Evolutionary conservation across 2,113 vertebrate species (phyloP), one percentile per base, ranked within the genome.

Genomic region (Dasypus novemcinctus): DNA sequence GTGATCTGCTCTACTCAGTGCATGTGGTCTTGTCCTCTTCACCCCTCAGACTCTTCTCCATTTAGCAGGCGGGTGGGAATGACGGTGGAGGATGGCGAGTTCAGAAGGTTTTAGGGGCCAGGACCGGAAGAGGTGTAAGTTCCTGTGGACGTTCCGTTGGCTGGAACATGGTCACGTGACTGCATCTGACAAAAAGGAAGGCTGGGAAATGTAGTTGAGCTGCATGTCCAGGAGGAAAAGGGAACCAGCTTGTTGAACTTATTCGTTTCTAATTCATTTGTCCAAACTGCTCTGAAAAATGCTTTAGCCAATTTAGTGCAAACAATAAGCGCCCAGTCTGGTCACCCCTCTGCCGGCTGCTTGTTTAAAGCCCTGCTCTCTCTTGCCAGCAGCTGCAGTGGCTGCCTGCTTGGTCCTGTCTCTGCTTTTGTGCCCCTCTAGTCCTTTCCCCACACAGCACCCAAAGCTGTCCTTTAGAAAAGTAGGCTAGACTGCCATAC

Each of bases 201-300:
- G 17, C 52, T 91, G 74, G 90, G 87, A 93, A 96, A 71, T 61
- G 76, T 81, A 85, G 78, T 95, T 27, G 15, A 38, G 15, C 49
- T 33, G 7, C 64, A 2, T 15, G 38, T 95, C 69, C 2, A 14
- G 2, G 38, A 31, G 11, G 43, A 36, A 91, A 94, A 59, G 20
- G 36, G 36, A 64, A 14, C 23, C 27, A 4, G 7, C 21, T 31
- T 46, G 20, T 76, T 81, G 9, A 64, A n/a, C 15, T 59, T 76
- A 33, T 41, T 86, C 12, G 23, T 11, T 29, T 81, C 12, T 66
- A 76, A 75, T 31, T 94, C 49, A 68, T 1, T 81, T 81, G 21
- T 23, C 12, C 63, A 78, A 75, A 11, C 5, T 1, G 0, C 76
- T 63, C 43, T 31, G 82, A 81, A 90, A 86, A 15, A 17, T 66